Percentiles rank a stretch among this genome's conserved stretches.
These are phyloP conservation scores for Ptychochromis oligacanthus DNA, from an alignment of 2,113 vertebrate genomes.

Conservation along the genomic window DNA sequence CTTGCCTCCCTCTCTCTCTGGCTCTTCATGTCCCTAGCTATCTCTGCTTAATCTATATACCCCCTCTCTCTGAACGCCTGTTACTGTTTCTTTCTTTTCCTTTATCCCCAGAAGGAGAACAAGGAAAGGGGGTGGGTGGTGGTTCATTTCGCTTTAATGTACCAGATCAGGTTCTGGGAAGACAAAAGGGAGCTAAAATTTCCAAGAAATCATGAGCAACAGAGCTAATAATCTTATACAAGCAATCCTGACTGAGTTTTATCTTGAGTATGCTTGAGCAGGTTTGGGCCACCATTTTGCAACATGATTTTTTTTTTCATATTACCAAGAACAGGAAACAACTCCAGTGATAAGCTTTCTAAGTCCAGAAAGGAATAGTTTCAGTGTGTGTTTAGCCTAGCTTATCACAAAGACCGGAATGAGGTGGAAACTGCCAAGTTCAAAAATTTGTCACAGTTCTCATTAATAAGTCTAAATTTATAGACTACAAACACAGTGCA, in stretches of 20 bases:
- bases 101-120: slow-evolving; percentile 20
- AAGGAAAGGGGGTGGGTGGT: neutral
- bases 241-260: neutral
- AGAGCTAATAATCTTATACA: neutral
- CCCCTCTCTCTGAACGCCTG: neutral
- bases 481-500: too few relatives aligned
- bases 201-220: slow-evolving; percentile 41
- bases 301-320: neutral
- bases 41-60: slow-evolving; percentile 10
- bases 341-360: neutral
- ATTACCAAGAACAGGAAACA: neutral
- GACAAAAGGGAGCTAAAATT: slow-evolving; percentile 30
- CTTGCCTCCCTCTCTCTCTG: neutral
- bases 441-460: too few relatives aligned
- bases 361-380: neutral
- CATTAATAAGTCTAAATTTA: too few relatives aligned
- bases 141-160: slow-evolving; percentile 33
- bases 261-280: neutral
- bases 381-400: too few relatives aligned
- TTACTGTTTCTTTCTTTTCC: neutral
- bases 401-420: too few relatives aligned
- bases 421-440: too few relatives aligned
- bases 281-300: too few relatives aligned
- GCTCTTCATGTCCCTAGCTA: neutral
- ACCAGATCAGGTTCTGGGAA: slow-evolving; percentile 26